phyloP scores from a whole-genome alignment of 2,113 vertebrate genomes.

The Accipiter virgatus region DNA sequence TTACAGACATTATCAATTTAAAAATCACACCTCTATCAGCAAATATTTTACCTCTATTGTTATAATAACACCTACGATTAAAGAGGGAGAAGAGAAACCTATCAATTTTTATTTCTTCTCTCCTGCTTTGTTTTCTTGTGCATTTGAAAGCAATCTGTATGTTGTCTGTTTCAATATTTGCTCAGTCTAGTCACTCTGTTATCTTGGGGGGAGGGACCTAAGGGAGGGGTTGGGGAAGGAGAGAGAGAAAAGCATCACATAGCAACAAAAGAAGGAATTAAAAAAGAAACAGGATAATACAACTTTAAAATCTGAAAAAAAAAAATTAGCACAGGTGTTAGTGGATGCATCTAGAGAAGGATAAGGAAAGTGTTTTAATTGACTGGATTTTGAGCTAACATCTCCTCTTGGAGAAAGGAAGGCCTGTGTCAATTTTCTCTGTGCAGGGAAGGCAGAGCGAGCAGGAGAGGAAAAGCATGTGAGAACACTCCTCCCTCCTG shows the following conservation, averaged over 20 bases:
- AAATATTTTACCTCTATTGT: neutral
- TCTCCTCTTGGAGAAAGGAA: neutral
- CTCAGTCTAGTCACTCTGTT: neutral
- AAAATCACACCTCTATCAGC: neutral
- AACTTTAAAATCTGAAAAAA: neutral
- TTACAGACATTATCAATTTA: neutral
- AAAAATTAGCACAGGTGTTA: neutral
- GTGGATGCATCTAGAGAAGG: neutral
- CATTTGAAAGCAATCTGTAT: neutral
- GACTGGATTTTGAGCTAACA: neutral
- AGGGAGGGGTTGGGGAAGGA: neutral
- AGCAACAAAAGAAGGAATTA: neutral
- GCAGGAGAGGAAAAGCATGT: neutral
- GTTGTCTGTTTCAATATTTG: neutral
- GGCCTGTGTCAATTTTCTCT: neutral
- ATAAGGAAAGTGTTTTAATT: neutral
- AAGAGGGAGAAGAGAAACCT: neutral
- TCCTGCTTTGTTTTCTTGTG: neutral
- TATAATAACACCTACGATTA: neutral
- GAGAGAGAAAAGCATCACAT: neutral
- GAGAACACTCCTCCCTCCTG: neutral
- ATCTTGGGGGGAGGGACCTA: neutral
- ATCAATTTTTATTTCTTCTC: neutral
- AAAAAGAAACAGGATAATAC: neutral
- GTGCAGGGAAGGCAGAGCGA: neutral